phyloP scores from a whole-genome alignment of 2,888 invertebrate species.

The Empis livida region DNA sequence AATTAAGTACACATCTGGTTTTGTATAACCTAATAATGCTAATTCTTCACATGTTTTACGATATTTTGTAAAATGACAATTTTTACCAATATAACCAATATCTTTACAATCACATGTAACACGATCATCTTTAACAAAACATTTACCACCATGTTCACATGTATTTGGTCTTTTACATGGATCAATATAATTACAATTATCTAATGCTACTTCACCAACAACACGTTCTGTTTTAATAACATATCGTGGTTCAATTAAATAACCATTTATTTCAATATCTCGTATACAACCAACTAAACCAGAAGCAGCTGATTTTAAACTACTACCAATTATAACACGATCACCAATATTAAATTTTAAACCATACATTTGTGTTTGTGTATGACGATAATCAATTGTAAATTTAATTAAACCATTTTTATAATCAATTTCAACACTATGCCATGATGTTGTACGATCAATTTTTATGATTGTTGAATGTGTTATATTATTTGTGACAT shows the following conservation, averaged over 20 bases:
- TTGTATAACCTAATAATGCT: slow-evolving; percentile 73
- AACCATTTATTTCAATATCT: slow-evolving; percentile 72
- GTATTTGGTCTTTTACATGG: slow-evolving; percentile 81
- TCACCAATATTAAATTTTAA: slow-evolving; percentile 55
- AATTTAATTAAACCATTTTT: slow-evolving; percentile 59
- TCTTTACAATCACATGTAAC: slow-evolving; percentile 82
- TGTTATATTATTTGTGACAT: slow-evolving; percentile 61
- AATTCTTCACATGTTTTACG: slow-evolving; percentile 87
- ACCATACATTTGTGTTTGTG: slow-evolving; percentile 52
- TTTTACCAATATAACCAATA: slow-evolving; percentile 85
- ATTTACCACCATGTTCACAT: slow-evolving; percentile 85
- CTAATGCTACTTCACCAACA: slow-evolving; percentile 78
- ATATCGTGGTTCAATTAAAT: slow-evolving; percentile 64
- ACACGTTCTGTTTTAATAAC: slow-evolving; percentile 72
- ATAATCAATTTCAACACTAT: slow-evolving; percentile 67
- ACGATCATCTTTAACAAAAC: slow-evolving; percentile 76
- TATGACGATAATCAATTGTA: slow-evolving; percentile 62
- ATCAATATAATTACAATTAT: slow-evolving; percentile 81
- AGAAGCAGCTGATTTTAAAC: slow-evolving; percentile 53
- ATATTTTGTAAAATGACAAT: slow-evolving; percentile 87
- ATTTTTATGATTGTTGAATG: slow-evolving; percentile 70
- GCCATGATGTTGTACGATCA: slow-evolving; percentile 68
- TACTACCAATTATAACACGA: slow-evolving; percentile 67
- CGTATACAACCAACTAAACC: slow-evolving; percentile 88
- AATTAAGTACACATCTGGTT: slow-evolving; percentile 82